Percentiles rank a stretch among this genome's conserved stretches.
These are phyloP conservation scores for Malurus melanocephalus DNA, from an alignment of 2,113 vertebrate genomes.

Conservation along the genomic window DNA sequence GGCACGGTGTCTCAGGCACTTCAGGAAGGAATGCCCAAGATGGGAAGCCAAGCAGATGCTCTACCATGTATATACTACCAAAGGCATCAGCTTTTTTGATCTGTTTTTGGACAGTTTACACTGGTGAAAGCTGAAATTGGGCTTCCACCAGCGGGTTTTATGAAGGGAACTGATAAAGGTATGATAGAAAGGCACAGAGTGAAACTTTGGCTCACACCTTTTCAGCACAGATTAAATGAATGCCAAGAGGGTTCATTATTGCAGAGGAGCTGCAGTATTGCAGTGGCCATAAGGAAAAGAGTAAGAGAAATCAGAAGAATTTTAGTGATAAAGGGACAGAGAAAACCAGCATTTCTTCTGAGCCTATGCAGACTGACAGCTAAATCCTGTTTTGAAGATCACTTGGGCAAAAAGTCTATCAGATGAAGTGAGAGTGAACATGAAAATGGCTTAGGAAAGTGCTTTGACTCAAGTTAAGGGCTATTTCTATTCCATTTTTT, in stretches of 20 bases:
- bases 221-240: neutral
- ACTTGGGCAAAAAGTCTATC: neutral
- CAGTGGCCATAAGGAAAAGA: neutral
- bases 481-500: neutral
- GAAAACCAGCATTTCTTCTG: neutral
- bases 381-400: constrained; percentile 37
- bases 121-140: neutral
- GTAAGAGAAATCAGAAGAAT: neutral
- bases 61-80: neutral
- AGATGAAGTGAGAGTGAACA: neutral
- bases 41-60: neutral
- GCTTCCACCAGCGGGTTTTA: neutral
- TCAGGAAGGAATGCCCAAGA: neutral
- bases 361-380: neutral
- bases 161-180: neutral
- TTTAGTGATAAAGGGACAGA: neutral
- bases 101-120: neutral
- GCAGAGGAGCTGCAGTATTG: neutral
- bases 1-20: neutral
- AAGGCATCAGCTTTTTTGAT: neutral
- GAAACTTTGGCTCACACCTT: neutral
- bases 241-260: neutral
- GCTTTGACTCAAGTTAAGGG: neutral
- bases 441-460: constrained; percentile 10
- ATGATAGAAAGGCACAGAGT: neutral